Base-by-base conservation (phyloP, 2,888 invertebrate genomes). In the Drosophila birchii region DNA sequence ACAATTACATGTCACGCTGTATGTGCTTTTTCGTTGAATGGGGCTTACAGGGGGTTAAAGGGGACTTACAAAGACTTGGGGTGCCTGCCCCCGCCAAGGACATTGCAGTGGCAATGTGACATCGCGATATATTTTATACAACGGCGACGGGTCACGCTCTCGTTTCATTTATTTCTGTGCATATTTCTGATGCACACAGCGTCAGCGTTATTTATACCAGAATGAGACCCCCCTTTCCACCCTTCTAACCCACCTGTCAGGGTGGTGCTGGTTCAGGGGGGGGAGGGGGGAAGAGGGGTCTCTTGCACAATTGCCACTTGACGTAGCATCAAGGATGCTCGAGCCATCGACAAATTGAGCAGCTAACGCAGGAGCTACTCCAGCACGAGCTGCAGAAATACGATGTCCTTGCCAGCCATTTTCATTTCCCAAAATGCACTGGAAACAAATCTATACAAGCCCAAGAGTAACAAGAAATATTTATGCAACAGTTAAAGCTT, bases 41-140 rank as follows among this genome's bases (percentile, higher is more conserved):
- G 8, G 11, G 32, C 2, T 44, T n/a, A 3, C 7, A 6, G 2
- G 14, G 23, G 38, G 20, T 7, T 44, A 43, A 9, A 14, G 43
- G 43, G 41, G 18, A 11, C 18, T 41, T 18, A 26, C 11, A 5
- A 5, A 20, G 34, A 16, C 20, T 6, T 1, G 16, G 47, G 68
- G 54, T 51, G 59, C 49, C 62, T 51, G 75, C 74, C 86, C 55
- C 62, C 44, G 76, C 70, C 86, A 86, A 83, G 83, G 84, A 86
- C 86, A 86, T 74, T 77, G 77, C 82, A 84, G 51, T 54, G 67
- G 56, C 64, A 64, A 36, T 64, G 67, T 68, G 67, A 59, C 69
- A 68, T 59, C 43, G 67, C 69, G 59, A 68, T 68, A 59, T 69
- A 59, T 68, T 39, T 44, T 29, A 53, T 45, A 36, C 67, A 20